Evolutionary conservation across 2,888 invertebrate species (phyloP).

Genomic region (Sympetrum striolatum): DNA sequence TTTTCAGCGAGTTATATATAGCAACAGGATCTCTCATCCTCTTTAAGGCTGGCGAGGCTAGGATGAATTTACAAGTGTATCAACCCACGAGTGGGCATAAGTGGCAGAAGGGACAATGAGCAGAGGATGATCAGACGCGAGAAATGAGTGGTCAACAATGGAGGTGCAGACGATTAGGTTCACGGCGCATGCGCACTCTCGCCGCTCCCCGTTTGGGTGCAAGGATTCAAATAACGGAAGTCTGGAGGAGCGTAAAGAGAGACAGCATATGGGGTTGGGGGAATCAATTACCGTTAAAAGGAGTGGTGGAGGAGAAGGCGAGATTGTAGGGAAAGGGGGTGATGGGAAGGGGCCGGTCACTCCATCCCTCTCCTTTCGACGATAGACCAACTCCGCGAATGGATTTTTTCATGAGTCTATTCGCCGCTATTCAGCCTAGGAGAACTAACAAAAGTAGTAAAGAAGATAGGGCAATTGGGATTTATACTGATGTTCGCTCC

Average conservation of each 20-base stretch:
- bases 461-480: too few relatives aligned
- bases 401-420: too few relatives aligned
- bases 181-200: not conserved
- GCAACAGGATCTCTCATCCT: too few relatives aligned
- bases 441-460: too few relatives aligned
- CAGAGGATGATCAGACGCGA: not conserved
- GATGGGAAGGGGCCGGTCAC: not conserved
- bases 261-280: not conserved
- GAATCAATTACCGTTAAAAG: slow-evolving; percentile 35
- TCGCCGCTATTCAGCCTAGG: too few relatives aligned
- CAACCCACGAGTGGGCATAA: not conserved
- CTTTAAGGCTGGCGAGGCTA: too few relatives aligned
- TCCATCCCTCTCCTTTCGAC: too few relatives aligned
- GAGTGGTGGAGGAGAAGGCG: not conserved
- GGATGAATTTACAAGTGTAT: not conserved
- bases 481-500: too few relatives aligned
- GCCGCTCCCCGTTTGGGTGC: not conserved
- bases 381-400: too few relatives aligned
- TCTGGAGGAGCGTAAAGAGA: not conserved
- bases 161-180: not conserved
- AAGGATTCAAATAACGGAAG: slow-evolving; percentile 18
- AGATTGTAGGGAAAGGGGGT: not conserved
- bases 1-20: too few relatives aligned
- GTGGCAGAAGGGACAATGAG: not conserved
- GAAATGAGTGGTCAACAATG: not conserved